Evolutionary conservation across 2,113 vertebrate species (phyloP).

Genomic region (Cheirogaleus medius): DNA sequence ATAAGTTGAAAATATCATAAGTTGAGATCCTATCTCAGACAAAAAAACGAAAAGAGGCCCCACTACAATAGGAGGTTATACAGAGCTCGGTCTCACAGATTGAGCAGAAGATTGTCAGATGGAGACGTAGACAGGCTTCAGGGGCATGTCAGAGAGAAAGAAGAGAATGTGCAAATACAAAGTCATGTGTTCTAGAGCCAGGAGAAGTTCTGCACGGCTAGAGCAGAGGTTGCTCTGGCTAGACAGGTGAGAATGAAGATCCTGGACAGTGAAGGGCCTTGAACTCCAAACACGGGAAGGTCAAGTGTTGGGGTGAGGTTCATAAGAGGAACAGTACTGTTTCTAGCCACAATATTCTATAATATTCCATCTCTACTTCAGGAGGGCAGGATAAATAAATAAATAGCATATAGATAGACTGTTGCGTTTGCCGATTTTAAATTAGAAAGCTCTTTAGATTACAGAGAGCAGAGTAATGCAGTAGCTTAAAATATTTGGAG

Average conservation of each 20-base stretch:
- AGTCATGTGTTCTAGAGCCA: not conserved
- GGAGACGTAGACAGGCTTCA: not conserved
- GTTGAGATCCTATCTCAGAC: too few species aligned
- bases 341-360: not conserved
- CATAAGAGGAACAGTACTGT: accelerated
- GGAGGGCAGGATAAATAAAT: not conserved
- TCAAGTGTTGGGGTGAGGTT: too few species aligned
- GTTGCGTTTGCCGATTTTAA: not conserved
- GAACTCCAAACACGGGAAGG: not conserved
- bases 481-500: not conserved
- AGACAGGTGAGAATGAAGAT: not conserved
- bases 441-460: not conserved
- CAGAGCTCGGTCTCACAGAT: not conserved
- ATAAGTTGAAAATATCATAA: too few species aligned
- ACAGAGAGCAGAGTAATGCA: not conserved
- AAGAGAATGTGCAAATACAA: not conserved
- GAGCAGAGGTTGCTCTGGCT: not conserved
- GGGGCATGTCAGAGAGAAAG: not conserved
- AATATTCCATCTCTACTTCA: not conserved
- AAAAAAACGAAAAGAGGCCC: not conserved
- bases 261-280: not conserved
- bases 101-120: not conserved
- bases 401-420: not conserved
- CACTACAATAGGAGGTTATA: not conserved
- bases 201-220: not conserved